Base-by-base conservation (phyloP, 2,113 vertebrate species). In the Takifugu bimaculatus region DNA sequence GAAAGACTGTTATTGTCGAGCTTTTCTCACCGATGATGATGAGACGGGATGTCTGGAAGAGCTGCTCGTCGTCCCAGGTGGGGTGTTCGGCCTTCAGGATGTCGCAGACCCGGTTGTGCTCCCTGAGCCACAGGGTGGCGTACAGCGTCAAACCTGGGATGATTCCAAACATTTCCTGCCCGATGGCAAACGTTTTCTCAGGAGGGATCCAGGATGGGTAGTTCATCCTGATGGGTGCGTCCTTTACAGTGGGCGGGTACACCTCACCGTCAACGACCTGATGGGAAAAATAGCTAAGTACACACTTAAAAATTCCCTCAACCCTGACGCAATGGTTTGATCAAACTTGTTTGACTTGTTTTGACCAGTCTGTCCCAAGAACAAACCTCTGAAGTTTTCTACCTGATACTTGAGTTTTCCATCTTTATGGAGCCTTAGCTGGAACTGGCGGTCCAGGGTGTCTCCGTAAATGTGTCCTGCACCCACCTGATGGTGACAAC, bases 401-500 rank as follows among this genome's bases (percentile, higher is more conserved):
- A 98, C 97, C 94, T 98, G 95, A 83, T 93, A 96, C 74, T 97
- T 97, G 65, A 99, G 82, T 76, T 98, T 99, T 54, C 96, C 97
- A 0, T 97, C 95, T 72, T 83, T 91, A 69, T 92, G 94, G 74
- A 96, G 93, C 4, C 97, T 81, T 49, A 99, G 92, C 4, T 88
- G 61, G 29, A 95, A 90, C 80, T 98, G 96, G 7, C 95, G 93
- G 26, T 91, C 77, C 78, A 98, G 83, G 61, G 72, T 93, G 86
- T 96, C 94, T 75, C 97, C 97, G 0, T 99, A 99, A 58, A 99
- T 13, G 72, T 99, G 95, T 1, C 94, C 94, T 0, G 96, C 94
- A 61, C 98, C 97, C 71, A 98, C 95, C 97, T 99, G 87, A 1
- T 39, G 28, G 32, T 12, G 5, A 54, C 6, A 27, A 14, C 6